Percentiles rank a stretch among this genome's conserved stretches.
These are phyloP conservation scores for Hemithea aestivaria DNA, from an alignment of 2,888 invertebrate genomes.

Conservation along the genomic window DNA sequence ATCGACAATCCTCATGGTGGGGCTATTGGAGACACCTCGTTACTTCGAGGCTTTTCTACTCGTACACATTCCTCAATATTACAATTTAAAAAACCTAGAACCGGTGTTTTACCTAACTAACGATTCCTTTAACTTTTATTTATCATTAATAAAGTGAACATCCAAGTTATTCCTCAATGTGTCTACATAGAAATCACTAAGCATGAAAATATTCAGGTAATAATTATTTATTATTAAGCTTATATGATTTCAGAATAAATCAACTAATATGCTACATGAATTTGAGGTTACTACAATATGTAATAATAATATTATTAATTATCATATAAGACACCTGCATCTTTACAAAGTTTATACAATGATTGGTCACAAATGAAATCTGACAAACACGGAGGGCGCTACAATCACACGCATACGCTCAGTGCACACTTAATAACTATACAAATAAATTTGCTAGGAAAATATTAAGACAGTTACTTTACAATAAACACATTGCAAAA, in stretches of 20 bases:
- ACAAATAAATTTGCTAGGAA: slow-evolving; percentile 54
- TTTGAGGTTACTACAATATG: slow-evolving; percentile 45
- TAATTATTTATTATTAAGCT: slow-evolving; percentile 37
- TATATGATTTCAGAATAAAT: slow-evolving; percentile 43
- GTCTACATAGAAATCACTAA: slow-evolving; percentile 30
- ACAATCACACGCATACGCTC: slow-evolving; percentile 21
- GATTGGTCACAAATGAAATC: slow-evolving; percentile 47
- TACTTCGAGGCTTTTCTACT: too few species aligned
- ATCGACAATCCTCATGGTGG: slow-evolving; percentile 5
- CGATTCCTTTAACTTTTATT: slow-evolving; percentile 37
- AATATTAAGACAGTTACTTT: slow-evolving; percentile 53
- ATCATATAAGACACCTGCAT: slow-evolving; percentile 54
- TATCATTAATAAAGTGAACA: slow-evolving; percentile 32
- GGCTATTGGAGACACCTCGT: too few species aligned
- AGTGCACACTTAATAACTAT: slow-evolving; percentile 34
- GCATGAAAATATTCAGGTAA: slow-evolving; percentile 36
- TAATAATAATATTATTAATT: slow-evolving; percentile 24
- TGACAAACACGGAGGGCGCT: slow-evolving; percentile 1
- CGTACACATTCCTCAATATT: slow-evolving; percentile 2
- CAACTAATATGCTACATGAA: slow-evolving; percentile 51
- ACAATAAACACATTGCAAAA: slow-evolving; percentile 62
- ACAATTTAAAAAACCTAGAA: slow-evolving; percentile 45
- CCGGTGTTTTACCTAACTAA: slow-evolving; percentile 54
- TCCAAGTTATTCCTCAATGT: slow-evolving; percentile 27
- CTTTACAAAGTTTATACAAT: slow-evolving; percentile 56